These are phyloP conservation scores for Enteromius radiatus DNA, from an alignment of 2,797 vertebrate species.

Conservation along the genomic window DNA sequence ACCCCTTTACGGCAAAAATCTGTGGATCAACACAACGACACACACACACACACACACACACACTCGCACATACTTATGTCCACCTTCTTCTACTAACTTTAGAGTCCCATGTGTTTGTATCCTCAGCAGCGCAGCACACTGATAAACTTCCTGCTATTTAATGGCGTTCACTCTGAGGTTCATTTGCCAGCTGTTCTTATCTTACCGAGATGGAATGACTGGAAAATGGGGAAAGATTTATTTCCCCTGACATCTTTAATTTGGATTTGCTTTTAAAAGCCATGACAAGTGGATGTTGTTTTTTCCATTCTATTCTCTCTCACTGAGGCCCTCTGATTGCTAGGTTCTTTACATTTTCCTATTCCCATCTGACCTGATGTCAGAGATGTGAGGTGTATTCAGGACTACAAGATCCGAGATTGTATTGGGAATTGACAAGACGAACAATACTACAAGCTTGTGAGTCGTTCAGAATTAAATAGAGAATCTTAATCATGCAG, in stretches of 20 bases:
- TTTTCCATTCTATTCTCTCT: constrained; percentile 25
- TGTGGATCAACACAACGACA: constrained; percentile 21
- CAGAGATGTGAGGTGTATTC: not conserved
- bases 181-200: constrained; percentile 67
- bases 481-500: not conserved
- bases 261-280: constrained; percentile 52
- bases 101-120: constrained; percentile 35
- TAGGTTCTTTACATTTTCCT: constrained; percentile 13
- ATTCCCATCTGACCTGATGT: constrained; percentile 5
- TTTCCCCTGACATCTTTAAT: constrained; percentile 41
- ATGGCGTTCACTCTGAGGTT: constrained; percentile 57
- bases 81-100: constrained; percentile 2
- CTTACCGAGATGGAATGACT: constrained; percentile 47
- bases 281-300: constrained; percentile 50
- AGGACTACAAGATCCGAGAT: not conserved
- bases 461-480: not conserved
- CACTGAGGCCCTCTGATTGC: constrained; percentile 20
- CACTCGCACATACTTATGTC: constrained; percentile 12
- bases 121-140: constrained; percentile 52
- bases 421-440: not conserved
- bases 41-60: not conserved
- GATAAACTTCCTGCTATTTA: constrained; percentile 67
- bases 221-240: constrained; percentile 45
- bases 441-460: not conserved
- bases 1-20: constrained; percentile 1